These are phyloP conservation scores for Eupithecia dodoneata DNA, from an alignment of 2,888 invertebrate species.

Conservation along the genomic window DNA sequence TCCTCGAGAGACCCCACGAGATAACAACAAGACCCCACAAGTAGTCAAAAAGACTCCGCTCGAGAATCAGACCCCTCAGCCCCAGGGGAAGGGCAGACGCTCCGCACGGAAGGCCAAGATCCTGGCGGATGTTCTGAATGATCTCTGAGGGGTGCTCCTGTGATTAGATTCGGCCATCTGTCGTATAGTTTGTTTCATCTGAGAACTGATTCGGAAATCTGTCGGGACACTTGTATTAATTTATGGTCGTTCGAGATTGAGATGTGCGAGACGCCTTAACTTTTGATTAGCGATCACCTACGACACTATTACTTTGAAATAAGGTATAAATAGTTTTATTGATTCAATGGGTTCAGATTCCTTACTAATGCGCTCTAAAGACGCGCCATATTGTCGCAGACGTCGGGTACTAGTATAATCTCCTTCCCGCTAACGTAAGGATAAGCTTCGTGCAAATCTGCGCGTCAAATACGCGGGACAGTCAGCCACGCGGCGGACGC, in stretches of 20 bases:
- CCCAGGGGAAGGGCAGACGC: slow-evolving; percentile 50
- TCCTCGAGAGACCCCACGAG: slow-evolving; percentile 25
- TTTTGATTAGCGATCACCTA: too few species aligned
- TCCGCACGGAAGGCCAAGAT: not conserved
- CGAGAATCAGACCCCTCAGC: slow-evolving; percentile 6
- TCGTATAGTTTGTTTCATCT: not conserved
- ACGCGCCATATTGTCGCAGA: too few species aligned
- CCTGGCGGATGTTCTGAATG: not conserved
- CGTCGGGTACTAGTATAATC: too few species aligned
- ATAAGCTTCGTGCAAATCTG: too few species aligned
- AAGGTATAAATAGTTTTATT: too few species aligned
- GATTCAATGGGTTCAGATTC: too few species aligned
- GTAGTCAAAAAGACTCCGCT: not conserved
- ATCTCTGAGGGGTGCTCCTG: not conserved
- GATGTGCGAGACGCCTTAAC: not conserved
- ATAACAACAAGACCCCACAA: slow-evolving; percentile 29
- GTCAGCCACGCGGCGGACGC: too few species aligned
- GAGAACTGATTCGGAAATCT: not conserved
- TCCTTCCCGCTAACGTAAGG: too few species aligned
- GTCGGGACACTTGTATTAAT: not conserved
- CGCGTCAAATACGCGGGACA: too few species aligned
- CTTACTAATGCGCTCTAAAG: too few species aligned
- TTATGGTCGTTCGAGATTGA: not conserved
- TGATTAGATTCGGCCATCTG: not conserved
- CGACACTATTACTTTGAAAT: too few species aligned